phyloP scores from a whole-genome alignment of 64 coral and sea anemone species.

The Actinia tenebrosa region DNA sequence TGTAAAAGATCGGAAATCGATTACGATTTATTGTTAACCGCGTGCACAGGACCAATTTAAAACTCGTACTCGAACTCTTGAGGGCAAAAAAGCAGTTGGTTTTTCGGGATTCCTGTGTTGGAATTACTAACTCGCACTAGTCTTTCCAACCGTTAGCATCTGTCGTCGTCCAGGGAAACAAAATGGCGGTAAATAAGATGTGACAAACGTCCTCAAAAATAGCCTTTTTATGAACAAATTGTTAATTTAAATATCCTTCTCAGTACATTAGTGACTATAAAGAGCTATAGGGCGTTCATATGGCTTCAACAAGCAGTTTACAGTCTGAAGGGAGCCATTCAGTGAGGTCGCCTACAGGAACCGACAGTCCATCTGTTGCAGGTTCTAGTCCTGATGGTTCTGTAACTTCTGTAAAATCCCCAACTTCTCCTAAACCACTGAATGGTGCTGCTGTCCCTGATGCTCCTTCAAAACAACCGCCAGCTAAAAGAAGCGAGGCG shows the following conservation, averaged over 20 bases:
- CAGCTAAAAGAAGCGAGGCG: slow-evolving; percentile 12
- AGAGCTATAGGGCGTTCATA: background rate
- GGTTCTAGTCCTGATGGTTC: slow-evolving; percentile 18
- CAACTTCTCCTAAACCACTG: slow-evolving; percentile 11
- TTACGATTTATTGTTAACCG: no score
- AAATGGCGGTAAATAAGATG: slow-evolving; percentile 44
- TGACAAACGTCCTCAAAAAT: background rate
- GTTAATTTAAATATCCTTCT: background rate
- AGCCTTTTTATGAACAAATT: background rate
- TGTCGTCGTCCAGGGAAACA: slow-evolving; percentile 66
- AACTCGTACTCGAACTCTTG: no score
- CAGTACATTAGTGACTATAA: background rate
- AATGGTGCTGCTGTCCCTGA: slow-evolving; percentile 25
- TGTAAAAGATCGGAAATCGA: no score
- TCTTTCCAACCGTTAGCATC: background rate
- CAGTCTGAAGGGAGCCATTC: background rate
- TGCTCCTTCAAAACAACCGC: background rate
- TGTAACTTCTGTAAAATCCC: background rate
- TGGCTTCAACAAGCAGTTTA: slow-evolving; percentile 8
- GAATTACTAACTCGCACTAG: background rate
- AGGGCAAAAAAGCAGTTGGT: no score
- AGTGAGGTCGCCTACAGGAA: background rate
- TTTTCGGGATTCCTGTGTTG: background rate
- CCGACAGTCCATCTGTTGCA: background rate
- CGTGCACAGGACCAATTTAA: no score